Conservation (phyloP, 64 coral and sea anemone genomes). For the Astreopora myriophthalma region DNA sequence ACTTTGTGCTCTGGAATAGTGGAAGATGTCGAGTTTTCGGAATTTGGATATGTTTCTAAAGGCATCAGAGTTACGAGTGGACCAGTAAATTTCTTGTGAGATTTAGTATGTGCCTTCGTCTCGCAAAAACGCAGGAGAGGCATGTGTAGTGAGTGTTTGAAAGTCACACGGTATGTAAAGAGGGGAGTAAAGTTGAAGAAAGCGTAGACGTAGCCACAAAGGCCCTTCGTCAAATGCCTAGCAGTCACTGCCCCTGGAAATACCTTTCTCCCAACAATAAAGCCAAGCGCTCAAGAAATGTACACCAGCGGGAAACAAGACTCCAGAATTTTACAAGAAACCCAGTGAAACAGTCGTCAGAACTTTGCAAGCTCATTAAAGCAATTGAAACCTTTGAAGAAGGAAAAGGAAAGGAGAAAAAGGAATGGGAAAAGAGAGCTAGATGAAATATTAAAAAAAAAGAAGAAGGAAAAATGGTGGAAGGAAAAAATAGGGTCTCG, state of each 20-base stretch:
- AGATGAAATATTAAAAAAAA: neutral
- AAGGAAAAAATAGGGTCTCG: neutral
- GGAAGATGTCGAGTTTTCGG: neutral
- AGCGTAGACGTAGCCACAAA: neutral
- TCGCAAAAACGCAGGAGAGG: neutral
- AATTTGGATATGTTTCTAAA: neutral
- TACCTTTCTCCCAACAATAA: conserved; percentile 19
- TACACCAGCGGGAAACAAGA: neutral
- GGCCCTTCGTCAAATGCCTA: neutral
- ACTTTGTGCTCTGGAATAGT: neutral
- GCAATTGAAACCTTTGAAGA: conserved; percentile 1
- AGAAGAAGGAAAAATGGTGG: neutral
- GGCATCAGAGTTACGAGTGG: neutral
- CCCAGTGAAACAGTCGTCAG: neutral
- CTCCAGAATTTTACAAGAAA: conserved; percentile 23
- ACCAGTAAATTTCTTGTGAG: neutral
- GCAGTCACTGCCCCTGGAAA: conserved; percentile 25
- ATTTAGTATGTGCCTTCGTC: neutral
- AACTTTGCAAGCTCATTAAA: conserved; percentile 9
- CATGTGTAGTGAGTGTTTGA: neutral
- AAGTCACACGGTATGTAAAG: neutral
- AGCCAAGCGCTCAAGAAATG: neutral
- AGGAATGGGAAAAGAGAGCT: conserved; percentile 1
- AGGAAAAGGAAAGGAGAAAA: neutral
- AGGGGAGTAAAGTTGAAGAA: neutral